Conservation (phyloP, 2,888 invertebrate species). For the Bellardia pandia region DNA sequence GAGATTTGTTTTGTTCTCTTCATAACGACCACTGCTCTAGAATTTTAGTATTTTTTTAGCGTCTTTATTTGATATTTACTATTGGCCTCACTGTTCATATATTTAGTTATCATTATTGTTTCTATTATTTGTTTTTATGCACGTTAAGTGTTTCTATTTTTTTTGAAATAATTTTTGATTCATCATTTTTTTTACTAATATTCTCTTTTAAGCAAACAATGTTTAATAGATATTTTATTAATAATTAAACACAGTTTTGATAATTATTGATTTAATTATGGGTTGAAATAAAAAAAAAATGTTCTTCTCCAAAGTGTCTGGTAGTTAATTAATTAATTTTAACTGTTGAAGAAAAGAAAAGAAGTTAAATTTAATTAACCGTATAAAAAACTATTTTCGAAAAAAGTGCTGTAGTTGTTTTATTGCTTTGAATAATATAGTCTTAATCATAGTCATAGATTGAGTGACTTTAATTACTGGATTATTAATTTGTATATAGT, state of each 20-base stretch:
- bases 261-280: constrained; percentile 21
- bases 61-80: neutral
- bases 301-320: constrained; percentile 21
- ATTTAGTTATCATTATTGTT: neutral
- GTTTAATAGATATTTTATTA: no score
- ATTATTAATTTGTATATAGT: no score
- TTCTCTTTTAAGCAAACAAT: neutral
- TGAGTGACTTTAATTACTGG: no score
- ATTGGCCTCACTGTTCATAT: neutral
- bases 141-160: constrained; percentile 3
- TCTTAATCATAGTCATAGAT: no score
- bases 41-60: no score
- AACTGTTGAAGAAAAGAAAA: neutral
- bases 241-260: neutral
- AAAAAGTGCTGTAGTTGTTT: neutral
- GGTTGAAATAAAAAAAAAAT: neutral
- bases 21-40: no score
- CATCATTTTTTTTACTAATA: neutral
- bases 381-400: neutral
- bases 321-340: constrained; percentile 41
- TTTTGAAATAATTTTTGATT: neutral
- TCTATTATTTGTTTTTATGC: neutral
- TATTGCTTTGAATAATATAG: no score
- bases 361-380: neutral
- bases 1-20: no score